Conservation (phyloP, 2,113 vertebrate species). For the Leptosomus discolor region DNA sequence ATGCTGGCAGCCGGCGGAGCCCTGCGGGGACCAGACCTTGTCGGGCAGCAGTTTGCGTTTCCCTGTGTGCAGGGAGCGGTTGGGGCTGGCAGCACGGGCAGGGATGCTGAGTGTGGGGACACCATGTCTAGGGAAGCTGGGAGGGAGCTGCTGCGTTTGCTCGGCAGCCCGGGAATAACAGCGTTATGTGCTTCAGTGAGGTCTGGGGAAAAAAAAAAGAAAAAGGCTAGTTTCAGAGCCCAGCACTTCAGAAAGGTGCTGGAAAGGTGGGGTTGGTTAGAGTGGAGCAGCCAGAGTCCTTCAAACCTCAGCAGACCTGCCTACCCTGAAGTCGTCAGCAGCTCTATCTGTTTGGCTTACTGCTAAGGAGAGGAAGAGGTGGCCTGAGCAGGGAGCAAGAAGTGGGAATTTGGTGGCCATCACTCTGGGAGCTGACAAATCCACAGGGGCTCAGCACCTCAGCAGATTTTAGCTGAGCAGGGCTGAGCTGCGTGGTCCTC, state of each 20-base stretch:
- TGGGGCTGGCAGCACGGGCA: no score
- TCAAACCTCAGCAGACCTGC: neutral
- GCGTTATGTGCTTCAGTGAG: neutral
- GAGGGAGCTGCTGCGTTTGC: neutral
- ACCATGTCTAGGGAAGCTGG: neutral
- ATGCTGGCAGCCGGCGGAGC: neutral
- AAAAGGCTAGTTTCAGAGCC: neutral
- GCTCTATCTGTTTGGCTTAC: neutral
- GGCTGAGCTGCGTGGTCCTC: neutral
- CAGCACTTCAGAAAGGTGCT: neutral
- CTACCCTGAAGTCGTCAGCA: neutral
- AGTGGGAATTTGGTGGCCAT: neutral
- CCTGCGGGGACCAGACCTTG: neutral
- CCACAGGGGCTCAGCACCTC: neutral
- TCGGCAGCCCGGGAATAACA: neutral
- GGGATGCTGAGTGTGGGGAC: fast-evolving
- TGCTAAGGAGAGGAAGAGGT: neutral
- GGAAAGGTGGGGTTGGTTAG: neutral
- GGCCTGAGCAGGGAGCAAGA: neutral
- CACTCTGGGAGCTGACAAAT: neutral
- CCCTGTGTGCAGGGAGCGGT: fast-evolving
- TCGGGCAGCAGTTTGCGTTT: fast-evolving
- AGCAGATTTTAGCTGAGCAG: neutral
- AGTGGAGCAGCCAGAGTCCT: neutral
- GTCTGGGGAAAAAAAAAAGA: no score